phyloP scores from a whole-genome alignment of 2,797 vertebrate genomes.

The Myotis planiceps region DNA sequence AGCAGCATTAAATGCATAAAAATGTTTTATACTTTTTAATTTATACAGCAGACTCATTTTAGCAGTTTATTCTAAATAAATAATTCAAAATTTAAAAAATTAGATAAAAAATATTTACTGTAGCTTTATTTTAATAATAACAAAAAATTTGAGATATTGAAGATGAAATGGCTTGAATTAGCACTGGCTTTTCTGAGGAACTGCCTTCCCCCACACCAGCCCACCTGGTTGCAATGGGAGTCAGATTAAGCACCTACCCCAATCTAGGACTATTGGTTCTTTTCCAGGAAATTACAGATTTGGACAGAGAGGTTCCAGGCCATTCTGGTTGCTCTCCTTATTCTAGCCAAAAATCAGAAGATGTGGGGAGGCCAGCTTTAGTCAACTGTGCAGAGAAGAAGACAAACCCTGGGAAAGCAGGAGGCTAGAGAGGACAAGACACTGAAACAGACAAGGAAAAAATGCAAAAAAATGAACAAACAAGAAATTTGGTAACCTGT shows the following conservation, averaged over 20 bases:
- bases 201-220: not conserved
- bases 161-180: not conserved
- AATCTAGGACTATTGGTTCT: not conserved
- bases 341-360: not conserved
- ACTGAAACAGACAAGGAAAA: not conserved
- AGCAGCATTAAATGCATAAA: constrained; percentile 20
- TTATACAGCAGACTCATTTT: not conserved
- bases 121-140: constrained; percentile 37
- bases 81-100: constrained; percentile 26
- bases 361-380: not conserved
- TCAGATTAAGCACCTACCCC: not conserved
- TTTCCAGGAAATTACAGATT: constrained; percentile 28
- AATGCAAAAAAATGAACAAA: not conserved
- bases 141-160: not conserved
- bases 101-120: not conserved
- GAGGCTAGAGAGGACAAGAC: not conserved
- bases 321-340: not conserved
- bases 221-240: not conserved
- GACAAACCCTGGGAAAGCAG: not conserved
- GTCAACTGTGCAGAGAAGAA: not conserved
- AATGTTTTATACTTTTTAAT: not conserved
- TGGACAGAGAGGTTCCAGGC: not conserved
- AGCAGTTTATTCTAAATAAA: constrained; percentile 33
- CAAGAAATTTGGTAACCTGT: not conserved
- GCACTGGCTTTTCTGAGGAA: constrained; percentile 15